A percentile compares a stretch with the other conserved stretches of the same genome.
Evolutionary conservation across 2,888 invertebrate genomes (phyloP).

Genomic region (Drosophila robusta): DNA sequence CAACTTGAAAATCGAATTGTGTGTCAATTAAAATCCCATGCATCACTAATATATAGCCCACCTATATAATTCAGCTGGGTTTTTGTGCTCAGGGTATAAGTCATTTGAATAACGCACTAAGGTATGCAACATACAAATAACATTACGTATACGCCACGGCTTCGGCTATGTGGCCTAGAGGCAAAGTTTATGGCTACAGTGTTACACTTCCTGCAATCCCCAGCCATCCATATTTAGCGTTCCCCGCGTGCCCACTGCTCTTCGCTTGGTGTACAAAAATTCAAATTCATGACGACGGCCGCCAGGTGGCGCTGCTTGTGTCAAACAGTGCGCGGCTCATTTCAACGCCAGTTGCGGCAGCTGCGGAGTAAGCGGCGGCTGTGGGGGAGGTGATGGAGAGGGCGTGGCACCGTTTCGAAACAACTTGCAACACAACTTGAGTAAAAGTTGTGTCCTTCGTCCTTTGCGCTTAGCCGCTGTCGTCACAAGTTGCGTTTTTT

Average conservation of each 20-base stretch:
- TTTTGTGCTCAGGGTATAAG: slow-evolving; percentile 28
- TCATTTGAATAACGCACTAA: slow-evolving; percentile 62
- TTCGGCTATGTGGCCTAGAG: slow-evolving; percentile 19
- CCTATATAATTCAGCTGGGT: background rate
- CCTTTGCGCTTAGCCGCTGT: slow-evolving; percentile 22
- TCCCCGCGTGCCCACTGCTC: background rate
- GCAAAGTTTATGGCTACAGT: slow-evolving; percentile 39
- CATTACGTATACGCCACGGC: slow-evolving; percentile 63
- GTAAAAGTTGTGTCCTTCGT: slow-evolving; percentile 50
- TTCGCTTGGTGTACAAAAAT: slow-evolving; percentile 39
- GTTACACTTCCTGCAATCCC: slow-evolving; percentile 4
- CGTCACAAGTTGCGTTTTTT: slow-evolving; percentile 60
- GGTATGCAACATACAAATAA: slow-evolving; percentile 48
- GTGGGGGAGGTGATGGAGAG: background rate
- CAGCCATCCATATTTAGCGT: background rate
- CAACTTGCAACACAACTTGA: slow-evolving; percentile 66
- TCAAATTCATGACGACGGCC: slow-evolving; percentile 72
- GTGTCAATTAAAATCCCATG: background rate
- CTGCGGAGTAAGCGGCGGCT: background rate
- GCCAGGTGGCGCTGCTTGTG: slow-evolving; percentile 73
- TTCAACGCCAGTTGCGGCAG: slow-evolving; percentile 38
- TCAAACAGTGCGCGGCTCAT: slow-evolving; percentile 68
- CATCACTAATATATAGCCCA: background rate
- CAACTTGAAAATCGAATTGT: background rate
- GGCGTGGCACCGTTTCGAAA: slow-evolving; percentile 47